Conservation (phyloP, 2,888 invertebrate species). For the Lepeophtheirus nordmannii region DNA sequence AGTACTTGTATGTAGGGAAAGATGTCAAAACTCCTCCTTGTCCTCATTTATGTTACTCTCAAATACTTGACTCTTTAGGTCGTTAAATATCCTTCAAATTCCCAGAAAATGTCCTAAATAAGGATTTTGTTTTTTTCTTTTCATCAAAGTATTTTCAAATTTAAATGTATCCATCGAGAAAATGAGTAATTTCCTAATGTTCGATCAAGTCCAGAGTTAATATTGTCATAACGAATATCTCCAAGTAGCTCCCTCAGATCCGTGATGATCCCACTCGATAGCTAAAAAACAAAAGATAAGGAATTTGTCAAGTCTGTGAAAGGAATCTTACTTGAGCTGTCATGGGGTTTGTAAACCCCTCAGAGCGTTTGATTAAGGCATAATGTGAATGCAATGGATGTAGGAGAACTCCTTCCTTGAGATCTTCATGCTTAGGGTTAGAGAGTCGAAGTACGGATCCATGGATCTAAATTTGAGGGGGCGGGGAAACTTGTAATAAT, state of each 20-base stretch:
- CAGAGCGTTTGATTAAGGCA: not conserved
- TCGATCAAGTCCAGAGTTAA: not conserved
- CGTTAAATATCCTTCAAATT: too few species aligned
- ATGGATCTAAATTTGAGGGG: not conserved
- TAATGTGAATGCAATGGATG: not conserved
- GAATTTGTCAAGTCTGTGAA: not conserved
- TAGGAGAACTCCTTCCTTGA: not conserved
- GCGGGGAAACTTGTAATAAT: too few species aligned
- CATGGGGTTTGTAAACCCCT: not conserved
- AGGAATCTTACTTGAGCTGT: not conserved
- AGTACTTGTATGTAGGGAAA: too few species aligned
- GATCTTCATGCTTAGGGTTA: not conserved
- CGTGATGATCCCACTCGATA: slow-evolving; percentile 2
- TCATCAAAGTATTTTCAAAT: too few species aligned
- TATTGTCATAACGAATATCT: not conserved
- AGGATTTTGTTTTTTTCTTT: too few species aligned
- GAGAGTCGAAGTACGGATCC: not conserved
- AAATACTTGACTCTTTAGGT: too few species aligned
- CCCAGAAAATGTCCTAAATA: too few species aligned
- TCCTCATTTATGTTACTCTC: too few species aligned
- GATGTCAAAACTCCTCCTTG: too few species aligned
- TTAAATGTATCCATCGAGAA: too few species aligned
- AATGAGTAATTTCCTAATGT: not conserved
- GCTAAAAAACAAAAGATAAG: not conserved
- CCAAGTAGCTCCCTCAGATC: not conserved